Conservation (phyloP, 2,113 vertebrate species). For the Alexandromys fortis region DNA sequence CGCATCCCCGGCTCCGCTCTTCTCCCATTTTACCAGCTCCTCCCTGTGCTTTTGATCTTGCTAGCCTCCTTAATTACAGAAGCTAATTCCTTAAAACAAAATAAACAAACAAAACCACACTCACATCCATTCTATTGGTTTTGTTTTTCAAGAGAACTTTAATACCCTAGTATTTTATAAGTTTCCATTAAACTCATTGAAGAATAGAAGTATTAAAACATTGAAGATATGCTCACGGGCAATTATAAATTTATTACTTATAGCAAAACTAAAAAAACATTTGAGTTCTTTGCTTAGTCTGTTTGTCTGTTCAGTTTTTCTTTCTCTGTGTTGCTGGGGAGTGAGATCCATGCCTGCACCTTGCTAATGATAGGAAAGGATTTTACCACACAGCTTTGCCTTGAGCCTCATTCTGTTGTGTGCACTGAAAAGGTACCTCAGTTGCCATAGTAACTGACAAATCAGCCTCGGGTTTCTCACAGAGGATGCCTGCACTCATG, state of each 20-base stretch:
- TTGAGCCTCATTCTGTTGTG: background rate
- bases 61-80: background rate
- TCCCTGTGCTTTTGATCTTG: background rate
- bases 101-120: background rate
- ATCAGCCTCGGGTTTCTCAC: background rate
- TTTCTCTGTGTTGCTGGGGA: background rate
- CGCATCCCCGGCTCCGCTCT: background rate
- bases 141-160: background rate
- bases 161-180: background rate
- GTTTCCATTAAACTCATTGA: background rate
- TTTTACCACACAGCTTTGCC: background rate
- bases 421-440: background rate
- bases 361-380: background rate
- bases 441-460: background rate
- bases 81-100: background rate
- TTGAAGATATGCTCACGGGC: background rate
- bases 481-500: background rate
- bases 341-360: background rate
- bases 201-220: conserved; percentile 21
- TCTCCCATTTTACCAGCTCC: background rate
- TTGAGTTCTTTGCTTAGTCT: background rate
- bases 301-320: background rate
- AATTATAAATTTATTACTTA: background rate
- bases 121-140: background rate
- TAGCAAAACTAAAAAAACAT: background rate